phyloP scores from a whole-genome alignment of 2,113 vertebrate species.

The Martes martes region DNA sequence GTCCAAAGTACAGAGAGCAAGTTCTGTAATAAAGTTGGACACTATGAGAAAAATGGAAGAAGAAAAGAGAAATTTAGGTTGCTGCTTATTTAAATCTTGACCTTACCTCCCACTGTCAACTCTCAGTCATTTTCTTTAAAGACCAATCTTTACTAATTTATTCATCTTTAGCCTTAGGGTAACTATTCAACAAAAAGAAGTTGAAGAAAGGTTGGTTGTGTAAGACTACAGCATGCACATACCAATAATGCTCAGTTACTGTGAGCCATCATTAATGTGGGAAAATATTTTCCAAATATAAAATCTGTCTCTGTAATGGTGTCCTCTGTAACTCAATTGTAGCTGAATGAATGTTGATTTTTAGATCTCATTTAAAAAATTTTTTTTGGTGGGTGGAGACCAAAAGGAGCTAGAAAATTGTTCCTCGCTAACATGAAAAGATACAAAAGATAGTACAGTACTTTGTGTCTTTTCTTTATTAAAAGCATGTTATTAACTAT shows the following conservation, averaged over 20 bases:
- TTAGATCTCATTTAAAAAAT: not conserved
- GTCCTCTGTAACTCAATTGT: not conserved
- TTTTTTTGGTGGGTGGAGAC: not conserved
- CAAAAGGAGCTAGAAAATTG: constrained; percentile 35
- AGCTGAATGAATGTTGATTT: constrained; percentile 13
- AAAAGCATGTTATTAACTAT: constrained; percentile 68
- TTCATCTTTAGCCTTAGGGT: not conserved
- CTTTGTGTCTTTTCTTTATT: constrained; percentile 32
- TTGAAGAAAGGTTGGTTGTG: not conserved
- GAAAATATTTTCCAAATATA: not conserved
- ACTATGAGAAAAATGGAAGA: not conserved
- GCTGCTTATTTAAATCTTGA: not conserved
- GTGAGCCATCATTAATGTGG: not conserved
- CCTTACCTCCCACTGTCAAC: not conserved
- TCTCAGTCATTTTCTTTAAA: not conserved
- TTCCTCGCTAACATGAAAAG: constrained; percentile 18
- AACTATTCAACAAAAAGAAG: not conserved
- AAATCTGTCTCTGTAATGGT: not conserved
- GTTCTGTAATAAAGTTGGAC: not conserved
- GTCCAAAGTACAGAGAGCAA: not conserved
- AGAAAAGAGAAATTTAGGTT: not conserved
- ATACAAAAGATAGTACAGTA: constrained; percentile 15
- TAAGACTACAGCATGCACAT: not conserved
- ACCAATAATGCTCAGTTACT: not conserved
- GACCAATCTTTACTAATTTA: not conserved